Evolutionary conservation across 2,888 invertebrate genomes (phyloP), one percentile per base, ranked within the genome.

Genomic region (Chironomus riparius): DNA sequence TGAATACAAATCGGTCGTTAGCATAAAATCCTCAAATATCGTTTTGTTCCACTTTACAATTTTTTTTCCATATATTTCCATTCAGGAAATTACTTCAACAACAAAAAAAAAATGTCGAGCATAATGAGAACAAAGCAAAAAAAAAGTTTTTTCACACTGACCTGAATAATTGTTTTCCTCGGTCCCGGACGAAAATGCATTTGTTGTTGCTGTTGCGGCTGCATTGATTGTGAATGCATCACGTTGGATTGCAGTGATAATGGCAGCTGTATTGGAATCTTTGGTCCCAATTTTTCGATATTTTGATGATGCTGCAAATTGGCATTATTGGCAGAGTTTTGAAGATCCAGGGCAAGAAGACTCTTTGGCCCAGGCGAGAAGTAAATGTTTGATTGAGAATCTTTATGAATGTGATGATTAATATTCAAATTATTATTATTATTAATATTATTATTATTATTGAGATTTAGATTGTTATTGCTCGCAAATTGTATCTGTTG

Each of bases 261-360:
- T 80, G 86, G 82, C 78, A 86, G 80, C 81, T 86, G 80, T 80
- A 86, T 79, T 79, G 86, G 85, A 78, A 85, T 83, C 78, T 86
- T 85, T 78, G 85, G 83, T 79, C 84, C 83, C 77, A 84, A 80
- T 79, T 84, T 84, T 77, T 83, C 83, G 76, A 74, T 47, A 21
- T 82, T 81, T 56, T 81, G 83, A 62, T 72, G 71, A 72, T 72
- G 71, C 81, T 78, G 80, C 82, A 87, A 80, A 85, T 92, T 92
- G 81, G 91, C 87, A 80, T 88, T 89, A 83, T 88, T 91, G 77
- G 87, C 88, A 22, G 65, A 65, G 78, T 90, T 86, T 65, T 88
- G 88, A 78, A 89, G 86, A 80, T 91, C 91, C 78, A 88, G 82
- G n/a, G 84, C 85, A 76, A 88, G 84, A 61, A 86, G 81, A 78